Conservation (phyloP, 1,140 invertebrate genomes). For the Araneus ventricosus region DNA sequence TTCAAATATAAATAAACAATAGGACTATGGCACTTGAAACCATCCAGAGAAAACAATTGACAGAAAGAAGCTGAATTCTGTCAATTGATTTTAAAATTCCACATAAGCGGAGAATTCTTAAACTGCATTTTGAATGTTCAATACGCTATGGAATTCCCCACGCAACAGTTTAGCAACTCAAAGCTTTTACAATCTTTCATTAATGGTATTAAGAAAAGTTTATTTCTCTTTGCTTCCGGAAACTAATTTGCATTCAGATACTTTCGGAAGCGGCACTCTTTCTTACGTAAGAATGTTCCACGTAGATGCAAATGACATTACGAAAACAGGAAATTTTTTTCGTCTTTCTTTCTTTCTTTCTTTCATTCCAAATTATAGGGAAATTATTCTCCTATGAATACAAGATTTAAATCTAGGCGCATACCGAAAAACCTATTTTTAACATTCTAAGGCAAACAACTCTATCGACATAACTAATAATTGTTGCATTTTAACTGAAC, state of each 20-base stretch:
- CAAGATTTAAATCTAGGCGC: not conserved
- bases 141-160: too few relatives aligned
- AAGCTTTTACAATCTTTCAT: slow-evolving; percentile 8
- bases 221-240: slow-evolving; percentile 11
- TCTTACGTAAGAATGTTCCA: not conserved
- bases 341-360: not conserved
- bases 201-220: slow-evolving; percentile 24
- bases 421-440: not conserved
- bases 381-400: not conserved
- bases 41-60: too few relatives aligned
- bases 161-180: not conserved
- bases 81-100: too few relatives aligned
- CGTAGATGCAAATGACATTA: slow-evolving; percentile 7
- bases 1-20: too few relatives aligned
- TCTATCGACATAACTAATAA: too few relatives aligned
- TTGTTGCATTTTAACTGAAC: slow-evolving; percentile 3
- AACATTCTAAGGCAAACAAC: not conserved
- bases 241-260: slow-evolving; percentile 50
- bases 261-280: too few relatives aligned
- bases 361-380: not conserved
- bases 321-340: not conserved
- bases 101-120: too few relatives aligned
- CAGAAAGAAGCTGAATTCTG: too few relatives aligned
- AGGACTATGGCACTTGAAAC: too few relatives aligned
- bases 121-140: too few relatives aligned